Evolutionary conservation across 2,113 vertebrate genomes (phyloP).

Genomic region (Synchiropus splendidus): DNA sequence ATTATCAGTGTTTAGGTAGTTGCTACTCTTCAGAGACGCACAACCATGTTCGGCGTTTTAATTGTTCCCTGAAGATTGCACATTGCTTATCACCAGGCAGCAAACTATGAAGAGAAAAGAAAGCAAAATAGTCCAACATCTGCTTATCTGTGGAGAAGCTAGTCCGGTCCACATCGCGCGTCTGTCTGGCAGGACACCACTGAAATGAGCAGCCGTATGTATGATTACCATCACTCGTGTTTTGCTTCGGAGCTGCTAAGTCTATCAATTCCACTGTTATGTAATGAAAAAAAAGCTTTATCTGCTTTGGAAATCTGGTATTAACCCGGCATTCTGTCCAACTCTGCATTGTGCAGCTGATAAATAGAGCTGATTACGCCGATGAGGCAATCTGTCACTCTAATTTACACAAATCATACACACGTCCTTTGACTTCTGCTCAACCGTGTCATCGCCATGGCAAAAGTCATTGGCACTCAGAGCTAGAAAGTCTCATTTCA

Average conservation of each 20-base stretch:
- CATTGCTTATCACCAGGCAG: no score
- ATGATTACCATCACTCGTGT: not conserved
- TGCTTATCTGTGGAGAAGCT: no score
- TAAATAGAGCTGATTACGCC: slow-evolving; percentile 49
- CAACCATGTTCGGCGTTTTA: slow-evolving; percentile 24
- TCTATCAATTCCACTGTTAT: slow-evolving; percentile 17
- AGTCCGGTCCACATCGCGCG: no score
- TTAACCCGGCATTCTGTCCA: slow-evolving; percentile 12
- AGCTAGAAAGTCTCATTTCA: slow-evolving; percentile 36
- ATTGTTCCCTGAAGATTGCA: slow-evolving; percentile 37
- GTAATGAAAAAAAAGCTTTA: slow-evolving; percentile 18
- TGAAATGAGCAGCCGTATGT: no score
- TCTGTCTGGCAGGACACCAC: no score
- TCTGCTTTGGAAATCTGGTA: slow-evolving; percentile 20
- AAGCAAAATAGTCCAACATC: no score
- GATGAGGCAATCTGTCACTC: slow-evolving; percentile 57
- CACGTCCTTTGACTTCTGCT: slow-evolving; percentile 43
- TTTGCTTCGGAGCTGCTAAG: slow-evolving; percentile 11
- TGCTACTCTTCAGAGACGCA: slow-evolving; percentile 27
- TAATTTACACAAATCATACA: slow-evolving; percentile 39
- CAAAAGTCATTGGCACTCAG: slow-evolving; percentile 36
- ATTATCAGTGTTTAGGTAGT: slow-evolving; percentile 24
- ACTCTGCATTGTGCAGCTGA: slow-evolving; percentile 28
- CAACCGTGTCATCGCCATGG: slow-evolving; percentile 26
- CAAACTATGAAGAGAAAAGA: no score